A percentile compares a stretch with the other conserved stretches of the same genome.
Conservation (phyloP, 1,140 invertebrate genomes). For the Drosophila persimilis region DNA sequence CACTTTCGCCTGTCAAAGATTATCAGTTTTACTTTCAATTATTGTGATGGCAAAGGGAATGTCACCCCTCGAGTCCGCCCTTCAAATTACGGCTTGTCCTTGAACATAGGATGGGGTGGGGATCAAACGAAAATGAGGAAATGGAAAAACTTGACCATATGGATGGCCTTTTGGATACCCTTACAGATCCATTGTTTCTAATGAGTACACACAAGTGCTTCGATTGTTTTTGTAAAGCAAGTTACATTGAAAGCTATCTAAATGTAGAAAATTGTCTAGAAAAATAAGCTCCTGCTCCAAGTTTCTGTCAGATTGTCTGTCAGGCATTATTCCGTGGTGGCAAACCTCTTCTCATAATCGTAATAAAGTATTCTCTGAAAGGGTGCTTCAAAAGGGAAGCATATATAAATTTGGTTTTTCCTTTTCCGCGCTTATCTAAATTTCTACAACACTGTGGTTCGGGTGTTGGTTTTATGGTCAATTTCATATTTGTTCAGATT, state of each 20-base stretch:
- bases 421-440: slow-evolving; percentile 61
- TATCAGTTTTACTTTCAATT: slow-evolving; percentile 63
- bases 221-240: too few species aligned
- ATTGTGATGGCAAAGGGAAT: slow-evolving; percentile 50
- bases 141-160: slow-evolving; percentile 18
- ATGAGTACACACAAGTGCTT: too few species aligned
- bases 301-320: too few species aligned
- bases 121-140: slow-evolving; percentile 39
- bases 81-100: slow-evolving; percentile 53
- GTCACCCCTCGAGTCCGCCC: slow-evolving; percentile 27
- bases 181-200: too few species aligned
- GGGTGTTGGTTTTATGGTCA: slow-evolving; percentile 49
- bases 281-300: too few species aligned
- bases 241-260: too few species aligned
- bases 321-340: too few species aligned
- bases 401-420: slow-evolving; percentile 70
- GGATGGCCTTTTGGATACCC: too few species aligned
- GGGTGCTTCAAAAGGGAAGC: slow-evolving; percentile 8
- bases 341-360: too few species aligned
- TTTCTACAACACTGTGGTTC: slow-evolving; percentile 20
- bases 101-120: slow-evolving; percentile 17
- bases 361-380: too few species aligned
- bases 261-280: too few species aligned
- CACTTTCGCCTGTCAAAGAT: slow-evolving; percentile 62
- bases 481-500: slow-evolving; percentile 49